Base-by-base conservation (phyloP, 2,888 invertebrate genomes). In the Sympetrum striolatum region DNA sequence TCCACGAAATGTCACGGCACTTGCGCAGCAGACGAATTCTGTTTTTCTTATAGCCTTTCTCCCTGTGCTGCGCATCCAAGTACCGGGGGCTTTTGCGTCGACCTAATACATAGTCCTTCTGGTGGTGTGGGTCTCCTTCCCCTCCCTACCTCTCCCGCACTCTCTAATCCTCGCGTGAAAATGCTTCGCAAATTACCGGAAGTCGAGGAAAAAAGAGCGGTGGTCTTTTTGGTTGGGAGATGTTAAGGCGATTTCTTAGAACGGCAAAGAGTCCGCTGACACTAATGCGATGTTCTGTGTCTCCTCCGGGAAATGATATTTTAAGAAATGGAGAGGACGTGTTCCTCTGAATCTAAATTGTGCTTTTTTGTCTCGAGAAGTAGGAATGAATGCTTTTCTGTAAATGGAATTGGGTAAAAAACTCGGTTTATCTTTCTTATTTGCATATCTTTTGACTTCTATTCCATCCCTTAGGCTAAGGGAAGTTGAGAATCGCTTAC, bases 101-200 rank as follows among this genome's bases (percentile, higher is more conserved):
- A 10, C 44, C 10, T 0, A 14, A n/a, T 80, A 35, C 80, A 31
- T 31, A 1, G 25, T 14, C 14, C 25, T 35, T 35, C 80, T 0
- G 25, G 25, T 80, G 31, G 18, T 80, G 31, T 44, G 44, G 44
- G 44, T 80, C 31, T 6, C 14, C 12, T 35, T 37, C 80, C 80
- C 80, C 22, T 10, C 31, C 80, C 3, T 79, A 31, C 79, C 25
- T 37, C 37, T 80, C 37, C 37, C 80, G 15, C 37, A 39, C 82
- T n/a, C 53, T 58, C 31, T 82, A 58, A 82, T 82, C 82, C 58
- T 58, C 53, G 82, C 82, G 82, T 82, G 82, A 82, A 82, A 82
- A 82, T 82, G 82, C 82, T 82, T 22, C 82, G 82, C 82, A 82
- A 82, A 82, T 82, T 82, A 82, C 82, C 82, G 82, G 86, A 86